Base-by-base conservation (phyloP, 2,888 invertebrate genomes). In the Tetragonisca angustula region DNA sequence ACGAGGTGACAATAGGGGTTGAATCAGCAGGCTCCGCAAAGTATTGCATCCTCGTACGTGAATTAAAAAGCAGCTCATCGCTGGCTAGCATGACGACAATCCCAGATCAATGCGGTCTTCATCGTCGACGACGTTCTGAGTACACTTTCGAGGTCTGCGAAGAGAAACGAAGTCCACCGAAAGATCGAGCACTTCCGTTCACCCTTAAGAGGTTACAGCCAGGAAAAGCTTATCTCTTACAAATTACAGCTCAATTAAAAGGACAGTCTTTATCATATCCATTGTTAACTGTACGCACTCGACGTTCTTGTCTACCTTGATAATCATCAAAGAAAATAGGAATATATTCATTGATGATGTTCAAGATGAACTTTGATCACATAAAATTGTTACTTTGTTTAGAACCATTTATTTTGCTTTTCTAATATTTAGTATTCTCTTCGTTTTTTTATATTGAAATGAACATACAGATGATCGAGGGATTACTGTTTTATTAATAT, bases 191-290 rank as follows among this genome's bases (percentile, higher is more conserved):
- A 13, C 81, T 93, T 15, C 91, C 91, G 9, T 93, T 93, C 62
- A 93, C 92, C 24, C 89, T 93, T 1, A 90, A 84, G n/a, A 90
- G 89, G 73, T 81, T 93, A 32, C 91, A 92, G 21, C 93, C 93
- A 2, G 93, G 93, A 6, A 92, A 91, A 70, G 84, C 91, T 24
- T 93, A 93, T 72, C 82, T 93, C 72, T 87, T 93, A 27, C 93
- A 93, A 81, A 91, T 93, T 67, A 93, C 93, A 1, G 93, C 93
- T 2, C 92, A 93, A 76, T 78, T 90, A 32, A 92, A 92, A 32
- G 93, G 91, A 17, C 92, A 92, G 80, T 91, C 91, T 5, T 83
- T 93, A 32, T 93, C 93, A 9, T 93, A 93, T 88, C 93, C 93
- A 15, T 76, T 92, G 59, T 87, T 93, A 52, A 90, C 88, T 50